Percentiles rank a stretch among this genome's conserved stretches.
Evolutionary conservation across 2,113 vertebrate genomes (phyloP).

Genomic region (Notechis scutatus): DNA sequence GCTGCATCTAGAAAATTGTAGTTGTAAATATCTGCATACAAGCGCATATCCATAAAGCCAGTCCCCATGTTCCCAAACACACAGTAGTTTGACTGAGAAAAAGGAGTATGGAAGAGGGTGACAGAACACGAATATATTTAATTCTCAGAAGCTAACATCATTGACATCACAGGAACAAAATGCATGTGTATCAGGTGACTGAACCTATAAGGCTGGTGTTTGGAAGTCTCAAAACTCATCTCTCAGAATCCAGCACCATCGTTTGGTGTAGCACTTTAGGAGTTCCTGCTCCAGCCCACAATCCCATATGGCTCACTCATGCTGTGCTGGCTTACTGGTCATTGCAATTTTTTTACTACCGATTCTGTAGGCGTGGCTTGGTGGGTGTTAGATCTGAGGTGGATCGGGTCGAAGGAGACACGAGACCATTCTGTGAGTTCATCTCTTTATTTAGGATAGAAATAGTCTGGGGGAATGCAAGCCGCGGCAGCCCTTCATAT

Average conservation of each 20-base stretch:
- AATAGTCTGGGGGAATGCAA: too few relatives aligned
- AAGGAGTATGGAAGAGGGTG: not conserved
- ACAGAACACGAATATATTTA: constrained; percentile 22
- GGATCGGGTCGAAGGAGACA: too few relatives aligned
- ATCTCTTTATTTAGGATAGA: too few relatives aligned
- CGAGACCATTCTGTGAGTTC: too few relatives aligned
- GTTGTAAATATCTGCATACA: not conserved
- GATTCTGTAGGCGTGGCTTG: too few relatives aligned
- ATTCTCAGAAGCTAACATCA: not conserved
- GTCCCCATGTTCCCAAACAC: not conserved
- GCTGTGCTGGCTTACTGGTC: not conserved
- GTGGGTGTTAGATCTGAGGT: too few relatives aligned
- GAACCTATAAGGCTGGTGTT: not conserved
- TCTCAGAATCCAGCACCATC: not conserved
- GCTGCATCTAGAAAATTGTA: not conserved
- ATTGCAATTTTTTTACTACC: not conserved
- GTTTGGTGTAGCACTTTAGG: not conserved
- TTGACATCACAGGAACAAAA: not conserved
- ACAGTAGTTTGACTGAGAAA: not conserved
- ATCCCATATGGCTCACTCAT: not conserved
- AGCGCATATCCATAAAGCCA: not conserved
- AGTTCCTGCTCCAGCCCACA: not conserved
- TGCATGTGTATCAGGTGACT: not conserved
- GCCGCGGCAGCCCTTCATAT: too few relatives aligned
- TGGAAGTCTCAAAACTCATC: not conserved